A percentile compares a stretch with the other conserved stretches of the same genome.
These are phyloP conservation scores for Opisthograptis luteolata DNA, from an alignment of 2,888 invertebrate genomes.

Conservation along the genomic window DNA sequence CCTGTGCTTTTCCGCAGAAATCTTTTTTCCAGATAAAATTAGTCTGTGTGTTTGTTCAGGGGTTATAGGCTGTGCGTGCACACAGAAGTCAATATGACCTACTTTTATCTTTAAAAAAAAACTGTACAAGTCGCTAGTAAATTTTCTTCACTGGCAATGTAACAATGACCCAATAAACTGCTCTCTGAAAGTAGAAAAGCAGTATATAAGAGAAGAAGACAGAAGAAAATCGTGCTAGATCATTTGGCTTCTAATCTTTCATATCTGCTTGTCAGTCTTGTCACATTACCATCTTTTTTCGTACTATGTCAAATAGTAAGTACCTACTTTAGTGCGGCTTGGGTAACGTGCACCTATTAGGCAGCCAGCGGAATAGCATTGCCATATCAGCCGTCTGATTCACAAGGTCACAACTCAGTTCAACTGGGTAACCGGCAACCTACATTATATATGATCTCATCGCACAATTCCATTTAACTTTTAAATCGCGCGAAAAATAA, in stretches of 20 bases:
- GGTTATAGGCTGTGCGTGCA: too few species aligned
- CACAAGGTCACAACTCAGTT: constrained; percentile 76
- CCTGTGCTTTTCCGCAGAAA: too few species aligned
- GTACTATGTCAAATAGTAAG: constrained; percentile 22
- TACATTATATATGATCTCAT: constrained; percentile 76
- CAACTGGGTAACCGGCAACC: constrained; percentile 67
- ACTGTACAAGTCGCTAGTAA: too few species aligned
- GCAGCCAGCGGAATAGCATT: constrained; percentile 50
- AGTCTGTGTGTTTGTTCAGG: too few species aligned
- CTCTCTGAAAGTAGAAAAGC: too few species aligned
- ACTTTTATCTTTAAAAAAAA: neutral
- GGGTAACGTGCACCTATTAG: constrained; percentile 55
- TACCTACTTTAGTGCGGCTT: constrained; percentile 36
- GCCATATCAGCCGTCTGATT: constrained; percentile 76
- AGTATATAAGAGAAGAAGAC: too few species aligned
- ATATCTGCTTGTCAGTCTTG: neutral
- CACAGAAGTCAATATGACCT: too few species aligned
- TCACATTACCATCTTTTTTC: constrained; percentile 3
- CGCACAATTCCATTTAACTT: constrained; percentile 48
- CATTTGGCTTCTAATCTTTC: too few species aligned
- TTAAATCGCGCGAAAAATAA: constrained; percentile 26
- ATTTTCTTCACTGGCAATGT: too few species aligned
- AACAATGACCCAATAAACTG: too few species aligned
- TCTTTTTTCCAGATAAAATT: too few species aligned
- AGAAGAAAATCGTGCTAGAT: too few species aligned